Percentiles rank a stretch among this genome's conserved stretches.
phyloP scores from a whole-genome alignment of 2,113 vertebrate species.

The Cochlearius cochlearius region DNA sequence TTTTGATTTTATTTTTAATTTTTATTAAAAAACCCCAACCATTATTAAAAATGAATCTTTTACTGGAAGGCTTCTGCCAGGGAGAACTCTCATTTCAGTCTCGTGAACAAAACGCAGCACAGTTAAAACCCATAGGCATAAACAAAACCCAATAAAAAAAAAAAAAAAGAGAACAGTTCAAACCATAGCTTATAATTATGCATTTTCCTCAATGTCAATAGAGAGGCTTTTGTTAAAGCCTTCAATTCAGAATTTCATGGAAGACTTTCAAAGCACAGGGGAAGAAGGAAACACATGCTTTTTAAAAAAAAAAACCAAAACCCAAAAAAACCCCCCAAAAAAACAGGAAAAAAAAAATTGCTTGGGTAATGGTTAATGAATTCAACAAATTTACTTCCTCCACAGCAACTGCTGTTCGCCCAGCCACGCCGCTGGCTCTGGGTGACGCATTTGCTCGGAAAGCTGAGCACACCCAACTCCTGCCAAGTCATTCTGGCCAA shows the following conservation, averaged over 20 bases:
- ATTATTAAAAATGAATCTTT: constrained; percentile 57
- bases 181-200: constrained; percentile 56
- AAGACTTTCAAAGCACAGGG: background rate
- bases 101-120: background rate
- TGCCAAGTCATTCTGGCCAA: background rate
- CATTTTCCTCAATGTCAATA: constrained; percentile 48
- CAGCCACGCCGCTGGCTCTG: background rate
- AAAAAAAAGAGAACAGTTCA: background rate
- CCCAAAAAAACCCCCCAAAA: background rate
- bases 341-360: background rate
- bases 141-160: background rate
- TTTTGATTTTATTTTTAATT: constrained; percentile 54
- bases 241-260: background rate
- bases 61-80: constrained; percentile 6
- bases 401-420: background rate
- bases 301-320: background rate
- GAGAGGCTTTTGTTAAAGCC: background rate
- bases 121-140: constrained; percentile 18
- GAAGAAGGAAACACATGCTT: background rate
- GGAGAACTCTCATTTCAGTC: background rate
- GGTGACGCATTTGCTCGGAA: background rate
- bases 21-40: constrained; percentile 46
- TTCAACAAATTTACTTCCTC: background rate
- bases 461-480: background rate
- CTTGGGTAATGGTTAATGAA: background rate